Conservation (phyloP, 2,113 vertebrate species). For the Perca schrenkii region DNA sequence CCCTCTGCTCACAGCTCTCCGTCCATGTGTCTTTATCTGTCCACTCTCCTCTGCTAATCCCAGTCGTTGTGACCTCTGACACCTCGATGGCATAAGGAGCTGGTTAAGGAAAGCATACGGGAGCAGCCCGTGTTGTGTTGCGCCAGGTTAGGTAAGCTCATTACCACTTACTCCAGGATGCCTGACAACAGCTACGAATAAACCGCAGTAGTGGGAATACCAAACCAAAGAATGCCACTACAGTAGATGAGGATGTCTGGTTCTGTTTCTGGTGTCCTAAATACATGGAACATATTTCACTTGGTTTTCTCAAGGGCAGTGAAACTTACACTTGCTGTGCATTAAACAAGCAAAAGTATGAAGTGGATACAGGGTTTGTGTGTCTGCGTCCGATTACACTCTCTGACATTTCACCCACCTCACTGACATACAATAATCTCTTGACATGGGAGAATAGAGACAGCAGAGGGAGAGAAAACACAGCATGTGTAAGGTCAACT, state of each 20-base stretch:
- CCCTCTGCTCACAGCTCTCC: constrained; percentile 6
- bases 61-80: constrained; percentile 54
- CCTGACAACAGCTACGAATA: constrained; percentile 45
- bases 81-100: constrained; percentile 58
- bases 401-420: background rate
- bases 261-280: background rate
- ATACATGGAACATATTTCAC: background rate
- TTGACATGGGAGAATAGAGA: background rate
- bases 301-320: background rate
- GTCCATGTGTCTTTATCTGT: constrained; percentile 17
- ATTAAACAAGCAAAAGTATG: background rate
- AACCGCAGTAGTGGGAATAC: constrained; percentile 9
- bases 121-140: constrained; percentile 33
- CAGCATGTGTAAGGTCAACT: background rate
- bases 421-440: background rate
- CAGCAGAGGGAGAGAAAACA: background rate
- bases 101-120: constrained; percentile 48
- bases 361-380: background rate
- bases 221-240: background rate
- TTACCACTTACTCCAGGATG: constrained; percentile 64
- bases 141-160: constrained; percentile 68
- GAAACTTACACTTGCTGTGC: background rate
- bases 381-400: constrained; percentile 16
- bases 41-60: constrained; percentile 63
- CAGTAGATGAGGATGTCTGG: background rate